Percentiles rank a stretch among this genome's conserved stretches.
phyloP scores from a whole-genome alignment of 2,113 vertebrate genomes.

The Anser cygnoides region DNA sequence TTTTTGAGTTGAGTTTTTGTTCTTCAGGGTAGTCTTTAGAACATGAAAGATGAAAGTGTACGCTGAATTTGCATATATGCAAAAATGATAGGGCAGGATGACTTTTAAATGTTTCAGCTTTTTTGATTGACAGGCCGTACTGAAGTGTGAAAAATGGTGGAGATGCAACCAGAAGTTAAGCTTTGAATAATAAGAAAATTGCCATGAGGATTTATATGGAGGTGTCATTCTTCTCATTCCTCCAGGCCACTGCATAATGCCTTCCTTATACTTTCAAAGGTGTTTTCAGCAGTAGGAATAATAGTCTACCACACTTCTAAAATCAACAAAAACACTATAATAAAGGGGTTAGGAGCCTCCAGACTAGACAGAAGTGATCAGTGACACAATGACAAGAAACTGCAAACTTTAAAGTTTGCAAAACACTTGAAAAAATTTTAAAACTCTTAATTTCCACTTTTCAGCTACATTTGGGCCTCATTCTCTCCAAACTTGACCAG shows the following conservation, averaged over 20 bases:
- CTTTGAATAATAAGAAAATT: constrained; percentile 34
- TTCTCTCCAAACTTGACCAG: not conserved
- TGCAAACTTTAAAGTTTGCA: not conserved
- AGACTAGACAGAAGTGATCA: not conserved
- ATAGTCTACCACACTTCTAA: not conserved
- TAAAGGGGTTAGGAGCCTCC: not conserved
- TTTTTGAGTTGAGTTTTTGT: not conserved
- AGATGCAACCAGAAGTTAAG: constrained; percentile 48
- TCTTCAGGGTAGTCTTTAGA: not conserved
- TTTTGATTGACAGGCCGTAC: not conserved
- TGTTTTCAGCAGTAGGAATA: not conserved
- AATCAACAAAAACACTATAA: not conserved
- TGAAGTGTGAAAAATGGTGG: constrained; percentile 26
- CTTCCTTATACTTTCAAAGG: not conserved
- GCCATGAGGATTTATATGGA: not conserved
- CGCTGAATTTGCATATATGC: not conserved
- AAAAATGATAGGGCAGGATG: not conserved
- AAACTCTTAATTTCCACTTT: not conserved
- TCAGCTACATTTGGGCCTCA: not conserved
- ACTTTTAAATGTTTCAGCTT: not conserved
- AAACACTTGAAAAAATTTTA: not conserved
- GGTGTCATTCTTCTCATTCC: constrained; percentile 24
- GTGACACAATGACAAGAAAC: not conserved
- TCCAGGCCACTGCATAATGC: not conserved
- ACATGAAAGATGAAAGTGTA: not conserved